Percentiles rank a stretch among this genome's conserved stretches.
Conservation (phyloP, 2,888 invertebrate genomes). For the Bursaphelenchus okinawaensis region DNA sequence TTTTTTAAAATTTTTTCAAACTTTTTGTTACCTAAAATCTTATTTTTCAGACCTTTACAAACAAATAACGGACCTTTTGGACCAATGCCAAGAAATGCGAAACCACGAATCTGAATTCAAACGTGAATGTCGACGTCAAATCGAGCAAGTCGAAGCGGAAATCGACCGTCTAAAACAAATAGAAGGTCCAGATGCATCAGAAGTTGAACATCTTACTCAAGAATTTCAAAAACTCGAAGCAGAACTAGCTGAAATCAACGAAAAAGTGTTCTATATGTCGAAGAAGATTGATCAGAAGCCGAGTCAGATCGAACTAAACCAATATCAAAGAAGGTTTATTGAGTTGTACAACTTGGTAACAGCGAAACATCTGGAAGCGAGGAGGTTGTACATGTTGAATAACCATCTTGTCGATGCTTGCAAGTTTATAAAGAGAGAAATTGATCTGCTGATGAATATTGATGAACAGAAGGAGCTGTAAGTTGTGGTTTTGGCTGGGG, state of each 20-base stretch:
- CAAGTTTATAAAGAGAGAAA: conserved; percentile 82
- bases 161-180: conserved; percentile 23
- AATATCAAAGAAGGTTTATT: conserved; percentile 89
- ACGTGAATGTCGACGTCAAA: conserved; percentile 20
- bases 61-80: conserved; percentile 21
- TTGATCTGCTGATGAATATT: conserved; percentile 75
- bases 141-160: conserved; percentile 24
- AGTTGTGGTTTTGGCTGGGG: conserved; percentile 58
- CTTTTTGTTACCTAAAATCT: neutral
- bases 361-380: conserved; percentile 89
- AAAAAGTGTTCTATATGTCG: conserved; percentile 69
- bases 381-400: conserved; percentile 90
- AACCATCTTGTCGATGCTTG: conserved; percentile 92
- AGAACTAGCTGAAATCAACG: conserved; percentile 18
- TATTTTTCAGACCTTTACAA: conserved; percentile 13
- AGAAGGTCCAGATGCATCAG: conserved; percentile 12
- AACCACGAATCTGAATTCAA: conserved; percentile 28
- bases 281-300: conserved; percentile 86
- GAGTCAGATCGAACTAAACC: conserved; percentile 81
- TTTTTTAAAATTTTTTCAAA: neutral
- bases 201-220: neutral
- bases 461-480: conserved; percentile 80
- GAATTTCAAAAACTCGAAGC: neutral
- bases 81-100: conserved; percentile 25
- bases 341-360: conserved; percentile 90